Percentiles rank a stretch among this genome's conserved stretches.
phyloP scores from a whole-genome alignment of 37 sponge, comb jelly and placozoan genomes.

The Ephydatia muelleri region DNA sequence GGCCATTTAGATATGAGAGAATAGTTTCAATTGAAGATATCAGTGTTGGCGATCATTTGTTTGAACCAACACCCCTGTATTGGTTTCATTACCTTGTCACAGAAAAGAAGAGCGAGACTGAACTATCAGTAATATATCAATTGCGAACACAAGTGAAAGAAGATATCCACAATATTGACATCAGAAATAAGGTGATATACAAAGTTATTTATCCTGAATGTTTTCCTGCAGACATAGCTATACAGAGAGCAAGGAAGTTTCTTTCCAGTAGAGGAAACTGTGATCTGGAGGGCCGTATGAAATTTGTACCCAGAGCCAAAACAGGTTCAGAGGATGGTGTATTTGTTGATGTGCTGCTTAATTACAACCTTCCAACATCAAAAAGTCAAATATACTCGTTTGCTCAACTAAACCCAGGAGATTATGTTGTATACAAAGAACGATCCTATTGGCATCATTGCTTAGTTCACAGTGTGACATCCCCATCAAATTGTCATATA shows the following conservation, averaged over 20 bases:
- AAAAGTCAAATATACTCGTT: slow-evolving; percentile 38
- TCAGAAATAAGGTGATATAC: slow-evolving; percentile 17
- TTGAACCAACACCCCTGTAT: slow-evolving; percentile 8
- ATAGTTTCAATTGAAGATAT: slow-evolving; percentile 18
- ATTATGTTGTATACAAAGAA: slow-evolving; percentile 33
- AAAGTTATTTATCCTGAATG: slow-evolving; percentile 39
- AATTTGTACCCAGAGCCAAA: slow-evolving; percentile 49
- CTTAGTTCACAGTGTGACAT: slow-evolving; percentile 16
- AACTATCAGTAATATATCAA: slow-evolving; percentile 11
- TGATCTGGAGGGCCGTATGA: slow-evolving; percentile 12
- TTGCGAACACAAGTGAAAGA: slow-evolving; percentile 8
- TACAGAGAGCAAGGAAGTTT: slow-evolving; percentile 31
- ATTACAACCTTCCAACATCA: slow-evolving; percentile 16
- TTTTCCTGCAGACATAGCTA: background rate
- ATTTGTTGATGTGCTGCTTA: slow-evolving; percentile 29
- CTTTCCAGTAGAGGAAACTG: background rate
- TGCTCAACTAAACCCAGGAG: slow-evolving; percentile 38
- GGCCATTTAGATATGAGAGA: slow-evolving; percentile 26
- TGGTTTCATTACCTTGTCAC: slow-evolving; percentile 40
- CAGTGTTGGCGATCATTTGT: slow-evolving; percentile 36
- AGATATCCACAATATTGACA: slow-evolving; percentile 18
- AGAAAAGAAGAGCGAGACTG: background rate
- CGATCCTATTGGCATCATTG: slow-evolving; percentile 13
- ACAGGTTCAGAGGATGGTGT: slow-evolving; percentile 51
- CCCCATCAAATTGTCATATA: slow-evolving; percentile 4